Evolutionary conservation across 35 echinoderm and acorn worm genomes (phyloP).

Genomic region (Chiridota heheva): DNA sequence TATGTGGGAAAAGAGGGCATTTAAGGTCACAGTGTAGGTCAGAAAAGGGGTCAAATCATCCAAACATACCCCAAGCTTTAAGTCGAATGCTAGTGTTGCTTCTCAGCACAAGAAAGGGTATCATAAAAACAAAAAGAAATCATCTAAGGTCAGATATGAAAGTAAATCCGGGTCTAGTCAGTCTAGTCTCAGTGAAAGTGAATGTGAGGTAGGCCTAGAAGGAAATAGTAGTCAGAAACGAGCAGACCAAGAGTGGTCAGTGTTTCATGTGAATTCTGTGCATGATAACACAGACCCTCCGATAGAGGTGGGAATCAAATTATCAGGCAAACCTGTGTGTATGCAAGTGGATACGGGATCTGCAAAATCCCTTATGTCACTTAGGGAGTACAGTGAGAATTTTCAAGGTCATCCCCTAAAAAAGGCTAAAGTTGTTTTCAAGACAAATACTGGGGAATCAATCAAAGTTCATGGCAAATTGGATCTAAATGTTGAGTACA

Average conservation of each 20-base stretch:
- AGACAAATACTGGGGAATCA: background rate
- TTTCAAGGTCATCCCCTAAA: constrained; percentile 2
- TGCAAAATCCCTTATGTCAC: background rate
- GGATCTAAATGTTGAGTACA: background rate
- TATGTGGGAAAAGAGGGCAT: background rate
- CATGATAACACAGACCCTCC: background rate
- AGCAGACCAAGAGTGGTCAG: background rate
- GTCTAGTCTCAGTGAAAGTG: background rate
- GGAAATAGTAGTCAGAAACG: background rate
- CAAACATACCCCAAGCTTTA: background rate
- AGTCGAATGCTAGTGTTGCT: background rate
- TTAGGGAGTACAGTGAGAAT: background rate
- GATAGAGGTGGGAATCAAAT: background rate
- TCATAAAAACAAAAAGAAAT: constrained; percentile 25
- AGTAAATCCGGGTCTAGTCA: background rate
- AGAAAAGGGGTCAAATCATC: background rate
- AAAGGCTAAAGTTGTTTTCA: background rate
- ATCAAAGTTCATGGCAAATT: background rate
- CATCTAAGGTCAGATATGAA: background rate
- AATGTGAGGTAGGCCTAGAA: background rate
- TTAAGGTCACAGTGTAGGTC: background rate
- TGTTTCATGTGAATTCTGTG: background rate
- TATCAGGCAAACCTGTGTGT: background rate
- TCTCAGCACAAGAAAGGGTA: background rate
- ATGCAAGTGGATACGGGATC: constrained; percentile 7